Evolutionary conservation across 1,140 invertebrate species (phyloP).

Genomic region (Probaryconus sp.): DNA sequence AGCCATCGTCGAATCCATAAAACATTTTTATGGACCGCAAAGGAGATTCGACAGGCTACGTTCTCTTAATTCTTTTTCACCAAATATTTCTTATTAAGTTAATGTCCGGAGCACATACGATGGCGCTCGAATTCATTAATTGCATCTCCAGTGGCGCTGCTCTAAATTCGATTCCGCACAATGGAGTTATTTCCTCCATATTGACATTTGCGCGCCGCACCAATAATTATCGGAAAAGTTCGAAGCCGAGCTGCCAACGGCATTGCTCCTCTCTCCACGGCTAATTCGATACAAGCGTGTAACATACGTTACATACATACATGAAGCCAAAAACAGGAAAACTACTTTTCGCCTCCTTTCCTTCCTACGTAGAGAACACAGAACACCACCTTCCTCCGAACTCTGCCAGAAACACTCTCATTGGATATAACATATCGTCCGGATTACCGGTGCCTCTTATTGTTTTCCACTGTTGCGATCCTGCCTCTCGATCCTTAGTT

Average conservation of each 20-base stretch:
- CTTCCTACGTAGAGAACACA: conserved; percentile 36
- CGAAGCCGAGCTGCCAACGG: conserved; percentile 39
- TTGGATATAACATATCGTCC: conserved; percentile 76
- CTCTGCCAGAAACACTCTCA: conserved; percentile 74
- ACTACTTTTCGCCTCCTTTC: conserved; percentile 42
- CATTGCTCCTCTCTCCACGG: conserved; percentile 26
- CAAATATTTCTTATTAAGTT: conserved; percentile 68
- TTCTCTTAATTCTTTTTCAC: conserved; percentile 42
- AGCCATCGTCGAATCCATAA: no score
- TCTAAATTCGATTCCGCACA: conserved; percentile 74
- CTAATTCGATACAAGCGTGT: conserved; percentile 55
- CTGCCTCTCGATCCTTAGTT: conserved; percentile 63
- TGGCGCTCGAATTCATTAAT: conserved; percentile 76
- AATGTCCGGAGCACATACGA: conserved; percentile 70
- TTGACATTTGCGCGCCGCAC: conserved; percentile 71
- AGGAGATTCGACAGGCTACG: no score
- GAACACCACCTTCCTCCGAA: conserved; percentile 25
- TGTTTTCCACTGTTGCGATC: conserved; percentile 75
- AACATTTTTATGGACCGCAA: no score
- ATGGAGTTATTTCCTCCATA: conserved; percentile 71
- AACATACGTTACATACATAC: conserved; percentile 52
- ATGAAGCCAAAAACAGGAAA: conserved; percentile 39
- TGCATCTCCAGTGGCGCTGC: conserved; percentile 65
- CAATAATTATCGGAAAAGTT: conserved; percentile 71
- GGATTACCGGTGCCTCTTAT: conserved; percentile 76